Evolutionary conservation across 2,888 invertebrate genomes (phyloP), one percentile per base, ranked within the genome.

Genomic region (Nasonovia ribisnigri): DNA sequence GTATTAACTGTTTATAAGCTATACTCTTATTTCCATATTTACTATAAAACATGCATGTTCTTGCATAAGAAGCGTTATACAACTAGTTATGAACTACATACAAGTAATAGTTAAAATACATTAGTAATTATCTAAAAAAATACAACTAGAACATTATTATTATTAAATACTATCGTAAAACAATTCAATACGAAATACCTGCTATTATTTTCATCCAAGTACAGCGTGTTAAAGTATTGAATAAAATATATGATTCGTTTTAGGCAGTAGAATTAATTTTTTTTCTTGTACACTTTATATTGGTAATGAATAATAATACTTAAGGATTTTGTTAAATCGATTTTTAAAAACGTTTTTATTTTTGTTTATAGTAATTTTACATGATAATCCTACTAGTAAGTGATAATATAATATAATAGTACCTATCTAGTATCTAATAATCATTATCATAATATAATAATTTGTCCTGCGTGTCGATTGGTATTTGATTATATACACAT

Each of bases 161-260:
- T 26, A 57, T 8, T 57, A 57, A 57, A 57, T 26, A 26, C 57
- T 57, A 57, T 26, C 2, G 57, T 57, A 77, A 77, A 36, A 20
- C 8, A 36, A 77, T 36, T 89, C 43, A 89, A 48, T 57, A 89
- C 57, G 20, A 57, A 54, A 89, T 57, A 60, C 16, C 43, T 57
- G 36, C 43, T 89, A 89, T 57, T 60, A 60, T 89, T 88, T 54
- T 16, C 43, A n/a, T 43, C 42, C 42, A 29, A 57, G 57, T 89
- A 89, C 57, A 89, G 43, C 3, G 42, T 77, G 77, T 89, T 43
- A 29, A 57, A 54, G 57, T 89, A 89, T 89, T 57, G 57, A 89
- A 54, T 42, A 57, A 42, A 88, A 57, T 0, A 11, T 46, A 46
- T 36, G 6, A 36, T 36, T 77, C 16, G 36, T 77, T 77, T 77